Base-by-base conservation (phyloP, 2,797 vertebrate genomes). In the Artibeus lituratus region DNA sequence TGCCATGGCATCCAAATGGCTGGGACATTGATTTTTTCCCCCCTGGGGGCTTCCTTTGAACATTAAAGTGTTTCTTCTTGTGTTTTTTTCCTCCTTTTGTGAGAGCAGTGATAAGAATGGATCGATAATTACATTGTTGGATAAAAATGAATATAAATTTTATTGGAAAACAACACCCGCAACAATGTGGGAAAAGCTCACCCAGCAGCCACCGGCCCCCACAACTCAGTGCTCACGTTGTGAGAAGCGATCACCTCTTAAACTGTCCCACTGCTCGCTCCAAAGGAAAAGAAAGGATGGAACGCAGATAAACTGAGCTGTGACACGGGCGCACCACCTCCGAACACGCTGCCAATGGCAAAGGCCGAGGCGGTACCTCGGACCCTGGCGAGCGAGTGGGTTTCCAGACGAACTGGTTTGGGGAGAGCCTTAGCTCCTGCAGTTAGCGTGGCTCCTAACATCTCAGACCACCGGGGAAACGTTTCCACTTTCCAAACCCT, bases 141-240 rank as follows among this genome's bases (percentile, higher is more conserved):
- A 94, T 98, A 98, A 96, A 98, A 98, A 97, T 96, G 96, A 97
- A 97, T 98, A 98, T 95, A 97, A 98, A 97, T 97, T 98, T 98
- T 98, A 98, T 97, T 98, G 97, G 93, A 96, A 98, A 97, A 97
- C 95, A 96, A 85, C 96, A 93, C 93, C 87, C 95, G 96, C 95
- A 96, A 95, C 96, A 90, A 82, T 29, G 89, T 72, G 93, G 87
- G 74, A 51, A 78, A 90, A 95, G 91, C 92, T 19, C 32, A 88
- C 81, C 78, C 65, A 39, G 55, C 82, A 94, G 92, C 85, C 74
- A 32, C 86, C 0, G 3, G 95, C 96, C 91, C 89, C 76, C 96
- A 83, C 91, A 86, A 70, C 70, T 87, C 91, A 49, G 19, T 35
- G 78, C 91, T 65, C 94, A 22, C 32, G 0, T 85, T 49, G 65